Percentiles rank a stretch among this genome's conserved stretches.
Conservation (phyloP, 2,888 invertebrate species). For the Dendrolimus houi region DNA sequence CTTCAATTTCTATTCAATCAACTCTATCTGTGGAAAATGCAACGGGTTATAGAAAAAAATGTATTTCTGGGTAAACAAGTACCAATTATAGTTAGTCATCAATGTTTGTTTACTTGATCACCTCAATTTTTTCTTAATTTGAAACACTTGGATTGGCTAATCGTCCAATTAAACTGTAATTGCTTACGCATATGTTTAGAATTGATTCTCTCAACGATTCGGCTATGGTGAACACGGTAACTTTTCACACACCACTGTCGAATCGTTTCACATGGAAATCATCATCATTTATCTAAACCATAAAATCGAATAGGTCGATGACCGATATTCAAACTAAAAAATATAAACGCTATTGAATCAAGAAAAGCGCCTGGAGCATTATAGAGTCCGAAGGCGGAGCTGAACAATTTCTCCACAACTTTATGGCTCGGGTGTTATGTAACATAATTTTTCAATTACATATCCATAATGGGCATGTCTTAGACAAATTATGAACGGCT, state of each 20-base stretch:
- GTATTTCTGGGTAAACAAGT: not conserved
- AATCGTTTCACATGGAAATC: constrained; percentile 57
- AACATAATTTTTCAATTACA: constrained; percentile 58
- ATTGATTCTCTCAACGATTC: constrained; percentile 13
- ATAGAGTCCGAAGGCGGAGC: constrained; percentile 49
- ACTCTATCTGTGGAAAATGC: constrained; percentile 1
- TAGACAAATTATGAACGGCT: constrained; percentile 43
- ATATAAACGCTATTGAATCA: constrained; percentile 51
- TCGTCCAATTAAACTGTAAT: constrained; percentile 37
- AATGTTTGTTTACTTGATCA: constrained; percentile 20
- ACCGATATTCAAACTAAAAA: constrained; percentile 40
- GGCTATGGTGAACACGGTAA: constrained; percentile 27
- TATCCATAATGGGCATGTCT: constrained; percentile 42
- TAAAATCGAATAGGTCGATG: constrained; percentile 55
- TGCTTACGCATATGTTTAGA: constrained; percentile 23
- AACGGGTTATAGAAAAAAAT: not conserved
- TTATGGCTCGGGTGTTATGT: constrained; percentile 44
- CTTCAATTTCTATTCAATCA: constrained; percentile 8
- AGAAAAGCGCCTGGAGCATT: constrained; percentile 61
- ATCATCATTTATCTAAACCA: constrained; percentile 55
- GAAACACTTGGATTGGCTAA: constrained; percentile 24
- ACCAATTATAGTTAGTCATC: constrained; percentile 13
- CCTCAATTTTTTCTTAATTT: constrained; percentile 21
- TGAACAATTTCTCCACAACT: constrained; percentile 59
- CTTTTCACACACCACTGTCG: constrained; percentile 45